Base-by-base conservation (phyloP, 2,888 invertebrate species). In the Pristionchus arcanus region DNA sequence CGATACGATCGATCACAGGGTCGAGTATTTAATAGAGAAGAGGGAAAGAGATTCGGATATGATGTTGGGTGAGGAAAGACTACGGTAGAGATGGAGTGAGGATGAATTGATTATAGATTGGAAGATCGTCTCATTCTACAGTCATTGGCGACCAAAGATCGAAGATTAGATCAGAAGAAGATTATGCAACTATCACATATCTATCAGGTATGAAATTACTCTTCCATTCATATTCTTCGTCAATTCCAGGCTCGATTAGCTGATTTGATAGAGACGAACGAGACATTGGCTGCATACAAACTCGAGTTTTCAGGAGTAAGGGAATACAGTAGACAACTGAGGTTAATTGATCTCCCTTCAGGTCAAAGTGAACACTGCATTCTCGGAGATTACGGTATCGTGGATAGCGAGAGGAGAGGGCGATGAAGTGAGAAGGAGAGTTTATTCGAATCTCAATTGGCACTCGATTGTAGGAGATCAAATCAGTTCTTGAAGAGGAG, bases 121-220 rank as follows among this genome's bases (percentile, higher is more conserved):
- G 81, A 89, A n/a, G 89, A 89, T 66, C 81, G 89, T 16, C 19
- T 89, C 7, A 34, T 89, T 42, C 83, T 89, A 16, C 83, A 42
- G 66, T 63, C 89, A 19, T 11, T 89, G 19, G 28, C 81, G 2
- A 63, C 42, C 59, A 89, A 63, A 66, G 89, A 83, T 49, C 25
- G 89, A 42, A 25, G 89, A 66, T 83, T 89, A 31, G 89, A 89
- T 28, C 42, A 89, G 42, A 89, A 89, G 81, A 89, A 89, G 34
- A 37, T 34, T 31, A 34, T 34, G 55, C 89, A 83, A 83, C 53
- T 89, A 13, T 77, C 89, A 1, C 31, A 63, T 16, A 83, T 89
- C 7, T 89, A 63, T 42, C 71, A 89, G 66, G 83, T 89, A 15
- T 31, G 28, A 49, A 13, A 9, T 9, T 3, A 7, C 13, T 66